Base-by-base conservation (phyloP, 2,113 vertebrate species). In the Hemiscyllium ocellatum region DNA sequence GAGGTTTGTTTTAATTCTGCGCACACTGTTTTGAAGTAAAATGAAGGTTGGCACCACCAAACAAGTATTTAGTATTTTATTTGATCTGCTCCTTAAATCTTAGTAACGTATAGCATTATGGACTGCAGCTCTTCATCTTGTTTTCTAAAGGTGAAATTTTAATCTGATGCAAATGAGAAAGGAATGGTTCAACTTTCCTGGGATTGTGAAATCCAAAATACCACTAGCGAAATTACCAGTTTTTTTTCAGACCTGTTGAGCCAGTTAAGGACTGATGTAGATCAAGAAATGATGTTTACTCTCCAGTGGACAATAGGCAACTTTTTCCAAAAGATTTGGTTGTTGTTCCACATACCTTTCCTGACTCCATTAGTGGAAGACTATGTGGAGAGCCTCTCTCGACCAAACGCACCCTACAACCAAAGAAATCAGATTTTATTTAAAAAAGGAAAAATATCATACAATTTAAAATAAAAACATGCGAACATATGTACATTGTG, bases 321-420 rank as follows among this genome's bases (percentile, higher is more conserved):
- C 29, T 13, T 80, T 76, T 29, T 15, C 15, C 33, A 80, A 80
- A 13, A 26, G 6, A 5, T 86, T 29, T 86, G 37, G 19, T 95
- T 7, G 19, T 4, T 66, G 50, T 96, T 68, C 0, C n/a, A 15
- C 56, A 95, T 97, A 99, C 99, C 98, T 99, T 99, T 94, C 99
- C 99, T 96, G 99, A 99, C 96, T 99, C 99, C 98, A 98, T 99
- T 96, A 99, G 96, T 0, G 99, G 98, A 96, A 99, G 97, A 96
- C 99, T 99, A 97, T 99, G 99, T 0, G 99, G 99, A 42, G 99
- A 99, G 37, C 99, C 99, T 96, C 98, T 98, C 97, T 99, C 99
- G 33, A 99, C 99, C 95, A 99, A 97, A 50, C 99, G 98, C 12
- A 99, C 99, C 97, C 99, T 99, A 96, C 96, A 96, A 96, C 89